Conservation (phyloP, 1,140 invertebrate genomes). For the Macrostomum lignano region DNA sequence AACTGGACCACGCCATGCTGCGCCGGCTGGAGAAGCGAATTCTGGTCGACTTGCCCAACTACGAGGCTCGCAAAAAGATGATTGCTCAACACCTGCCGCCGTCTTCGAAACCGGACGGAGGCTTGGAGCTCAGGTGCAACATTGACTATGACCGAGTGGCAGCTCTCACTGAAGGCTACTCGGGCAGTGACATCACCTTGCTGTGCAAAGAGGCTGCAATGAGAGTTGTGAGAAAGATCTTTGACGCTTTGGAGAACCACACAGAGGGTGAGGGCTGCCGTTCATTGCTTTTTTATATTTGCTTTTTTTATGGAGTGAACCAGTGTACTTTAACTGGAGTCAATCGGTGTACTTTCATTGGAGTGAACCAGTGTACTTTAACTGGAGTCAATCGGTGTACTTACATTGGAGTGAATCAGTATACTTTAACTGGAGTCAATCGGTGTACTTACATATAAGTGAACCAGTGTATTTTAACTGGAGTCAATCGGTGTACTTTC, state of each 20-base stretch:
- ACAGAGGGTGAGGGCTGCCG: slow-evolving; percentile 18
- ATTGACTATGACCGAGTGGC: slow-evolving; percentile 4
- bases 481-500: no score
- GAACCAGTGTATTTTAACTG: no score
- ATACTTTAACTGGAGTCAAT: no score
- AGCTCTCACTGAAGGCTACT: slow-evolving; percentile 43
- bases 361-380: no score
- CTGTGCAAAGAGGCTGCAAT: slow-evolving; percentile 54
- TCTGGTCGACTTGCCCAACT: slow-evolving; percentile 43
- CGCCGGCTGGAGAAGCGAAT: slow-evolving; percentile 60
- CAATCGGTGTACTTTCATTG: no score
- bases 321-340: no score
- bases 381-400: no score
- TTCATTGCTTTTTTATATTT: no score
- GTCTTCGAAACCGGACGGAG: no score
- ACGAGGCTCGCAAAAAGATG: slow-evolving; percentile 35
- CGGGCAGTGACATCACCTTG: slow-evolving; percentile 55
- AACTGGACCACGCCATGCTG: slow-evolving; percentile 55
- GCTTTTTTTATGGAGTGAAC: no score
- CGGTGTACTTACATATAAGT: no score
- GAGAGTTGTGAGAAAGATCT: slow-evolving; percentile 30
- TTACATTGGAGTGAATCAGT: no score
- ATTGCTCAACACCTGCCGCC: slow-evolving; percentile 34
- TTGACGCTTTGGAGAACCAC: slow-evolving; percentile 28
- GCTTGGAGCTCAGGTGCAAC: slow-evolving; percentile 8